Evolutionary conservation across 2,113 vertebrate species (phyloP), one percentile per base, ranked within the genome.

Genomic region (western clawed frog (Xenopus tropicalis)): DNA sequence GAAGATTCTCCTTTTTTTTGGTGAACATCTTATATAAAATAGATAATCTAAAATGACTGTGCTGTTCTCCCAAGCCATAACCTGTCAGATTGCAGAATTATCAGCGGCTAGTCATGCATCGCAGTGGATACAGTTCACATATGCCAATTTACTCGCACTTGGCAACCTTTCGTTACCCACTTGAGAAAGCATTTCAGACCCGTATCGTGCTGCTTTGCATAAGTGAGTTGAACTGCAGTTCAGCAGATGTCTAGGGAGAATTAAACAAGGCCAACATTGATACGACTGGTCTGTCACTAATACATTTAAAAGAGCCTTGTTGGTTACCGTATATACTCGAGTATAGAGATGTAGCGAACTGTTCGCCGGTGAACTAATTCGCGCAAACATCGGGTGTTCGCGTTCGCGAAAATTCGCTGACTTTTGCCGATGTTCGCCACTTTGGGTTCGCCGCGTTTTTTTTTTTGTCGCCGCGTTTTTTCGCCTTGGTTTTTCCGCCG

Each of bases 1-100:
- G 19, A 11, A 69, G 25, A 1, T 11, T 24, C 16, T 11, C 57
- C 23, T 22, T 22, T 25, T 67, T 21, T n/a, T 51, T 19, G 7
- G 58, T 68, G 56, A 63, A 10, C 58, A 44, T 69, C 59, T 43
- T 69, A 43, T 56, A 56, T 78, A 74, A 77, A 79, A 76, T 29
- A 76, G 63, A 78, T 80, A 83, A 83, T 83, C n/a, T 81, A 77
- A 85, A 56, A 81, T 74, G 81, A 82, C 74, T 78, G 2, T 77
- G 74, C 58, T 71, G 25, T 80, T 85, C 52, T 84, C 83, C 80
- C 78, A 74, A 83, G 79, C 71, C 78, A 73, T 72, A 79, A 68
- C 78, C 67, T 86, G 83, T 82, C 84, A 84, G 44, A 69, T 83
- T 82, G 79, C 72, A 82, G 82, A 78, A 86, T 83, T 81, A 83